Percentiles rank a stretch among this genome's conserved stretches.
These are phyloP conservation scores for Danaus plexippus DNA, from an alignment of 1,140 invertebrate genomes.

Conservation along the genomic window DNA sequence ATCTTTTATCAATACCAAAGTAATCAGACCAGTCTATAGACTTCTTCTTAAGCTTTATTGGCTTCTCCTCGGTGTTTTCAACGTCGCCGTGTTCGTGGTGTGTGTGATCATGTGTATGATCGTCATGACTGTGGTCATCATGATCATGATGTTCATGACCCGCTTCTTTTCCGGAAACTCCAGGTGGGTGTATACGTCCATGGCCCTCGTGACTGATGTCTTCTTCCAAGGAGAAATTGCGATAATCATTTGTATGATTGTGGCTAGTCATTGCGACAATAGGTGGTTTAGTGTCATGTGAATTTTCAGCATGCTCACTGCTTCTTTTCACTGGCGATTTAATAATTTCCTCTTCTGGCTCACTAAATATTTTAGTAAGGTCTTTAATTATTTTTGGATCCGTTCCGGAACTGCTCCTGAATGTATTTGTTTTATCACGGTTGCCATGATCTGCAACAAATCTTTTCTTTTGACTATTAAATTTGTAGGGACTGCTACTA, in stretches of 20 bases:
- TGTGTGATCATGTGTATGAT: conserved; percentile 41
- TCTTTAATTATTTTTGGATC: conserved; percentile 72
- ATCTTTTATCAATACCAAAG: conserved; percentile 85
- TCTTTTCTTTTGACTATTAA: conserved; percentile 65
- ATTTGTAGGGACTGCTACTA: conserved; percentile 66
- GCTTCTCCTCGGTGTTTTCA: conserved; percentile 47
- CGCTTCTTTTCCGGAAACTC: conserved; percentile 57
- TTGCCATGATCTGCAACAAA: conserved; percentile 60
- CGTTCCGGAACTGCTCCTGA: conserved; percentile 66
- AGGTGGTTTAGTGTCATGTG: conserved; percentile 58
- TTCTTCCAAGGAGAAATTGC: conserved; percentile 33
- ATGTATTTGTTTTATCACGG: conserved; percentile 43
- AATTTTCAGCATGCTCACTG: conserved; percentile 42
- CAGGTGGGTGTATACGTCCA: conserved; percentile 64
- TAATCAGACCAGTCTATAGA: conserved; percentile 89
- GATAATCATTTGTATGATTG: conserved; percentile 48
- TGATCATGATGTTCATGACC: conserved; percentile 32
- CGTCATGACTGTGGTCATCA: conserved; percentile 42
- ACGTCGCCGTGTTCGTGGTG: conserved; percentile 31
- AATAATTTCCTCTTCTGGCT: conserved; percentile 45
- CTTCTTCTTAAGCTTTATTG: conserved; percentile 79
- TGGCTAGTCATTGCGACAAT: conserved; percentile 33
- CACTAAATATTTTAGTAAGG: conserved; percentile 71
- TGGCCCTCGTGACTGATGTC: conserved; percentile 56
- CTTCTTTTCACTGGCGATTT: conserved; percentile 66